Conservation (phyloP, 2,797 vertebrate species). For the Sebastes vulpes region DNA sequence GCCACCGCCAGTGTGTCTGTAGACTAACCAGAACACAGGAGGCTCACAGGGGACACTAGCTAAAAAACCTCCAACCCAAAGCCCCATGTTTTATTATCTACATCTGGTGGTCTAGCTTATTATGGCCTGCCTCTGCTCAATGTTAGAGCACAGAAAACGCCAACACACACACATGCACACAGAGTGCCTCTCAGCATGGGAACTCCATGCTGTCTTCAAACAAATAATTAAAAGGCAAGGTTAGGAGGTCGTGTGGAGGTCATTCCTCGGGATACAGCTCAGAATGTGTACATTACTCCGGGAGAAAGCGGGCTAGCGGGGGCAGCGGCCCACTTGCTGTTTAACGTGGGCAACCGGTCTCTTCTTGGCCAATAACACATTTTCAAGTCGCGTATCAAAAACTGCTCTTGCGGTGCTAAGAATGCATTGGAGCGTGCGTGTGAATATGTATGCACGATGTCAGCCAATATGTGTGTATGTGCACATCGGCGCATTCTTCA, state of each 20-base stretch:
- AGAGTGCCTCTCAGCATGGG: slow-evolving; percentile 90
- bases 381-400: slow-evolving; percentile 60
- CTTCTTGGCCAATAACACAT: slow-evolving; percentile 75
- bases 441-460: slow-evolving; percentile 45
- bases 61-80: slow-evolving; percentile 74
- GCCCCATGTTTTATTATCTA: slow-evolving; percentile 92
- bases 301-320: slow-evolving; percentile 70
- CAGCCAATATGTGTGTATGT: slow-evolving; percentile 25
- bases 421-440: slow-evolving; percentile 42
- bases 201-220: slow-evolving; percentile 99
- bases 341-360: slow-evolving; percentile 85
- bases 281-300: slow-evolving; percentile 95
- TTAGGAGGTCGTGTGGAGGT: slow-evolving; percentile 95
- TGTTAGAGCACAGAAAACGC: slow-evolving; percentile 78
- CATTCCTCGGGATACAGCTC: slow-evolving; percentile 95
- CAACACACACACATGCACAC: slow-evolving; percentile 68
- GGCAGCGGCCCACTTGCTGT: slow-evolving; percentile 65
- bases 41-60: slow-evolving; percentile 70
- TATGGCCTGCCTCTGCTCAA: slow-evolving; percentile 88
- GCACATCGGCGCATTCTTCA: slow-evolving; percentile 67
- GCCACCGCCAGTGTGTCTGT: slow-evolving; percentile 66
- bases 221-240: slow-evolving; percentile 99
- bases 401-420: slow-evolving; percentile 28
- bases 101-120: slow-evolving; percentile 94
- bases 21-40: slow-evolving; percentile 71